phyloP scores from a whole-genome alignment of 2,888 invertebrate species.

The Magallana nippona region DNA sequence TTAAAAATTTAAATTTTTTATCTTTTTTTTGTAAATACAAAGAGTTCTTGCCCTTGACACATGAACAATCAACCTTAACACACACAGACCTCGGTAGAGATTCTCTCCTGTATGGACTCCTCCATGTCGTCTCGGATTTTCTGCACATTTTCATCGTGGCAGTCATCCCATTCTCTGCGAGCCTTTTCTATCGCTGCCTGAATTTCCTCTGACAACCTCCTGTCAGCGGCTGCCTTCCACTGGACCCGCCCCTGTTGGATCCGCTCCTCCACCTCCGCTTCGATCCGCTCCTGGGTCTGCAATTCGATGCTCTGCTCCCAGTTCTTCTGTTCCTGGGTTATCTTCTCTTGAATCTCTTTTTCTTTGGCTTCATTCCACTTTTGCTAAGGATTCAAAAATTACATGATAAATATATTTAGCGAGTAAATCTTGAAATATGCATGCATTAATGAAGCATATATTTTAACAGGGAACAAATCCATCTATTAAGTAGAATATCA shows the following conservation, averaged over 20 bases:
- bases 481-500: no score
- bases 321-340: slow-evolving; percentile 52
- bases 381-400: slow-evolving; percentile 15
- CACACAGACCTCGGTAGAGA: slow-evolving; percentile 45
- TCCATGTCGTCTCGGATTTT: slow-evolving; percentile 49
- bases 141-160: slow-evolving; percentile 44
- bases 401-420: neutral
- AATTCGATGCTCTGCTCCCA: slow-evolving; percentile 50
- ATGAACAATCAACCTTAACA: neutral
- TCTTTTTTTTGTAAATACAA: no score
- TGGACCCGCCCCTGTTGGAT: slow-evolving; percentile 44
- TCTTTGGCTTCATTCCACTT: slow-evolving; percentile 54
- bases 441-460: no score
- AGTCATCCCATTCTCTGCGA: slow-evolving; percentile 49
- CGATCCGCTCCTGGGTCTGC: slow-evolving; percentile 42
- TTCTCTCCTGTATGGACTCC: slow-evolving; percentile 47
- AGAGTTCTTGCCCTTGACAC: no score
- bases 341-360: slow-evolving; percentile 51
- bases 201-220: slow-evolving; percentile 40
- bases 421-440: no score
- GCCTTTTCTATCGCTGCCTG: slow-evolving; percentile 46
- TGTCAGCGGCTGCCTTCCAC: slow-evolving; percentile 47
- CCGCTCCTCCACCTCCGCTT: slow-evolving; percentile 51
- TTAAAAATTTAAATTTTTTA: no score
- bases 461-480: no score